phyloP scores from a whole-genome alignment of 2,113 vertebrate genomes.

The Scolopax mira region DNA sequence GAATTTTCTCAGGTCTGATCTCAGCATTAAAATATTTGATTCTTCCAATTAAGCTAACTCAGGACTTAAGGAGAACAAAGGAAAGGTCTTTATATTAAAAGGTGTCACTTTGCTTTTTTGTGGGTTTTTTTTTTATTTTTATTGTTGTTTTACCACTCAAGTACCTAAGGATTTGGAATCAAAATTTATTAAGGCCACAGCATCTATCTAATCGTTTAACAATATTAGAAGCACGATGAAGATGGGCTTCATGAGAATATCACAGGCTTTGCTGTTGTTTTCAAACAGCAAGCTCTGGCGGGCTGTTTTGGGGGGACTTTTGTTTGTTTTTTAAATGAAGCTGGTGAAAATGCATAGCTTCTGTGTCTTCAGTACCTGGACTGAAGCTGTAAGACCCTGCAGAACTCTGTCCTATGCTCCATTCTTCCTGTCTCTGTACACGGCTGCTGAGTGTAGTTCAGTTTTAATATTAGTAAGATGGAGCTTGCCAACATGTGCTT shows the following conservation, averaged over 20 bases:
- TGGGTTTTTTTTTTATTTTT: background rate
- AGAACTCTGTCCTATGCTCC: background rate
- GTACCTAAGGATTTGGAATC: background rate
- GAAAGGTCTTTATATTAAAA: background rate
- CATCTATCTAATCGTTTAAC: background rate
- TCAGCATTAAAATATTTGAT: background rate
- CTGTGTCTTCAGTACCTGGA: background rate
- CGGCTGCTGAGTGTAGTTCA: background rate
- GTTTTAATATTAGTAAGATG: background rate
- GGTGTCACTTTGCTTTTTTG: background rate
- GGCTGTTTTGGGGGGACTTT: background rate
- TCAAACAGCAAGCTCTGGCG: background rate
- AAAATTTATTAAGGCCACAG: background rate
- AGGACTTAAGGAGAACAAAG: background rate
- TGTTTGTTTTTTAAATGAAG: background rate
- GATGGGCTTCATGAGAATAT: background rate
- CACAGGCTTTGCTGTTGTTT: background rate
- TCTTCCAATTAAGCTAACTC: background rate
- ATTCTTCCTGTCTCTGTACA: background rate
- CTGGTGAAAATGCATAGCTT: background rate
- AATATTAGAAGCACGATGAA: background rate
- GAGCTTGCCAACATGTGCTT: constrained; percentile 31
- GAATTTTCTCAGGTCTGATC: background rate
- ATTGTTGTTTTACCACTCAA: background rate
- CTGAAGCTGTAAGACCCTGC: background rate